Percentiles rank a stretch among this genome's conserved stretches.
Evolutionary conservation across 2,888 invertebrate genomes (phyloP).

Genomic region (Ennomos quercinarius): DNA sequence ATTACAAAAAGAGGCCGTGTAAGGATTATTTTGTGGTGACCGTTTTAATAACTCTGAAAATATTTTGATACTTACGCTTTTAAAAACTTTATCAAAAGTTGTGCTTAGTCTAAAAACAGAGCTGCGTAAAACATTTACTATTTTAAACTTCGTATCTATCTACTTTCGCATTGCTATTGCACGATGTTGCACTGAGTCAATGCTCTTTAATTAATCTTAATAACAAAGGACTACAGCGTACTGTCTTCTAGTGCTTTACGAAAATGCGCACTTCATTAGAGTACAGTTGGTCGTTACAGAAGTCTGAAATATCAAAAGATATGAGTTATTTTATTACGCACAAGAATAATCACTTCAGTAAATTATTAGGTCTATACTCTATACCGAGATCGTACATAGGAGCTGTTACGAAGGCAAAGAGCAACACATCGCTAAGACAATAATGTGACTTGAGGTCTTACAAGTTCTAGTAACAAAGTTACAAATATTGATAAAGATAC

Average conservation of each 20-base stretch:
- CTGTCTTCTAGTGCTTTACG: background rate
- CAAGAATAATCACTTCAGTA: background rate
- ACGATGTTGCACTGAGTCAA: conserved; percentile 23
- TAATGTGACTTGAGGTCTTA: no score
- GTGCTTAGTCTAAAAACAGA: no score
- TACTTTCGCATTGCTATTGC: conserved; percentile 28
- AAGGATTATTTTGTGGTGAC: no score
- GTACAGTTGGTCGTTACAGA: background rate
- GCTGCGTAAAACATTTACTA: conserved; percentile 3
- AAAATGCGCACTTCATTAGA: conserved; percentile 3
- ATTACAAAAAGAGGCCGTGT: background rate
- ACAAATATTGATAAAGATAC: no score
- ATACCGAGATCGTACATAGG: no score
- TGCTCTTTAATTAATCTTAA: conserved; percentile 42
- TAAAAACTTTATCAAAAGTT: no score
- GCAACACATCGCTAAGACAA: no score
- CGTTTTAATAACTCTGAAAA: no score
- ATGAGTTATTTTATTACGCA: conserved; percentile 7
- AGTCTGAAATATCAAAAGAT: background rate
- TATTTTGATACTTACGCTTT: no score
- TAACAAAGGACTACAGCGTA: conserved; percentile 16
- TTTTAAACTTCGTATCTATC: conserved; percentile 15
- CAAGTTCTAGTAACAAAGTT: no score
- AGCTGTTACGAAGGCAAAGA: no score
- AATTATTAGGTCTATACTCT: no score